These are phyloP conservation scores for Campoletis sonorensis DNA, from an alignment of 1,140 invertebrate genomes.

Conservation along the genomic window DNA sequence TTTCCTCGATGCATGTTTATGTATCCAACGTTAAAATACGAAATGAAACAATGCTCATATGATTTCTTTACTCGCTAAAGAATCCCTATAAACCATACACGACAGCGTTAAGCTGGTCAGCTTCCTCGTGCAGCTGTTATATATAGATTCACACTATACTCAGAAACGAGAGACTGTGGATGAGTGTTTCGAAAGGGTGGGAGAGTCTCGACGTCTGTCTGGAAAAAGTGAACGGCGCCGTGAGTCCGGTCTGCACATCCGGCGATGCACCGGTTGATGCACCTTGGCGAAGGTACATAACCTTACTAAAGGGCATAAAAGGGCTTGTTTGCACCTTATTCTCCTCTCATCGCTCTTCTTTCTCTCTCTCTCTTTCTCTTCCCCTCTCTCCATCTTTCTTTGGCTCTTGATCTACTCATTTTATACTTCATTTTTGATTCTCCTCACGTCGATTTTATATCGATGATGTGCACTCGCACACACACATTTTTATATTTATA, in stretches of 20 bases:
- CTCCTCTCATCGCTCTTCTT: no score
- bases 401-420: not conserved
- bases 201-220: conserved; percentile 34
- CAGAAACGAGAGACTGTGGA: not conserved
- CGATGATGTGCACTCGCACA: not conserved
- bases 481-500: no score
- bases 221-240: conserved; percentile 39
- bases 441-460: not conserved
- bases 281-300: conserved; percentile 10
- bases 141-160: not conserved
- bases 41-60: not conserved
- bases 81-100: not conserved
- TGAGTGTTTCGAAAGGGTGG: conserved; percentile 18
- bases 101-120: not conserved
- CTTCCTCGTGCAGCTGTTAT: not conserved
- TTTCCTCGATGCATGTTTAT: not conserved
- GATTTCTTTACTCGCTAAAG: not conserved
- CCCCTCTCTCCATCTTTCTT: no score
- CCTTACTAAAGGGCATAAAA: conserved; percentile 25
- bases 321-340: conserved; percentile 20
- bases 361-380: not conserved
- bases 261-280: conserved; percentile 39
- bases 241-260: not conserved
- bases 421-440: no score
- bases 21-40: not conserved